phyloP scores from a whole-genome alignment of 2,888 invertebrate species.

The Isotomurus palustris region DNA sequence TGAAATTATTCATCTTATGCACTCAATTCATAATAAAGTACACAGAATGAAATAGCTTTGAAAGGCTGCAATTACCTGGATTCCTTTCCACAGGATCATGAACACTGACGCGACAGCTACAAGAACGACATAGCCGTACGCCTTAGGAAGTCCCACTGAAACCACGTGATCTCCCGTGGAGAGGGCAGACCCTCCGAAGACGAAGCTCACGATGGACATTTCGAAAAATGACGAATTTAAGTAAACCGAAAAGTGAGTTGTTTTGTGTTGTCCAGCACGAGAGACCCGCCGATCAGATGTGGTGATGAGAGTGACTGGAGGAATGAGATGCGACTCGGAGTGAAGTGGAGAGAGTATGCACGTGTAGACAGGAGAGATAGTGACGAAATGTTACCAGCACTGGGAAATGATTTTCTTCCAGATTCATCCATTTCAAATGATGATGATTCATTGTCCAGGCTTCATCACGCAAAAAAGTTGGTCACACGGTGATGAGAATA shows the following conservation, averaged over 20 bases:
- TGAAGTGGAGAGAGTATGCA: too few species aligned
- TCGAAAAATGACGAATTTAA: not conserved
- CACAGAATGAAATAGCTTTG: not conserved
- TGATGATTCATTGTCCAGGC: too few species aligned
- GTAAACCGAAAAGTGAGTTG: slow-evolving; percentile 16
- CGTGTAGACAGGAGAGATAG: too few species aligned
- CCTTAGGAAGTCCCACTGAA: slow-evolving; percentile 46
- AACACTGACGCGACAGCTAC: slow-evolving; percentile 49
- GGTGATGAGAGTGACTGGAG: too few species aligned
- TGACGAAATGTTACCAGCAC: too few species aligned
- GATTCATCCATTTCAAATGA: too few species aligned
- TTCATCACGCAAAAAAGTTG: too few species aligned
- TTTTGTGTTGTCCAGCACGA: slow-evolving; percentile 1
- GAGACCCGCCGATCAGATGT: not conserved
- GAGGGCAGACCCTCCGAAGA: slow-evolving; percentile 38
- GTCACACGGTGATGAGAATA: too few species aligned
- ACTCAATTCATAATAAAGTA: not conserved
- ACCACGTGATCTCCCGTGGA: slow-evolving; percentile 21
- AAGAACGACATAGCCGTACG: slow-evolving; percentile 51
- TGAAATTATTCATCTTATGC: too few species aligned
- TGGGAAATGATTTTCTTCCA: too few species aligned
- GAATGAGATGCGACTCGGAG: too few species aligned
- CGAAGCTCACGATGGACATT: not conserved
- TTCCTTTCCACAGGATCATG: slow-evolving; percentile 50
- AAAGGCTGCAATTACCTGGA: slow-evolving; percentile 45